Evolutionary conservation across 1,140 invertebrate species (phyloP).

Genomic region (Protaetia brevitarsis): DNA sequence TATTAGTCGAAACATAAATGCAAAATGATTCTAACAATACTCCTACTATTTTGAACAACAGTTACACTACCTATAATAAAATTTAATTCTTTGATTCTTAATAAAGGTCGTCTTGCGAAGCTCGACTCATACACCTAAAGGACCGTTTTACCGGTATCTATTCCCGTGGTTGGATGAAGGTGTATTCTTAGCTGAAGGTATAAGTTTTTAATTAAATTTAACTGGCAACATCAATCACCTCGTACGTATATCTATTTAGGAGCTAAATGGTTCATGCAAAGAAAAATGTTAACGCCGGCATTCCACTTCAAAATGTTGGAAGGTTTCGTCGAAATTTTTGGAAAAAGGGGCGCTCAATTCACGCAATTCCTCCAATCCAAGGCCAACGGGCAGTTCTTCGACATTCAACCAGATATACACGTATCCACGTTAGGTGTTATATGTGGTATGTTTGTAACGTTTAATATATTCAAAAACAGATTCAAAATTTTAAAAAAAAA

Average conservation of each 20-base stretch:
- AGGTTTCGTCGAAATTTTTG: slow-evolving; percentile 67
- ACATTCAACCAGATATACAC: slow-evolving; percentile 57
- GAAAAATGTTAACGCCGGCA: slow-evolving; percentile 79
- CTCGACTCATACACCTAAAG: slow-evolving; percentile 13
- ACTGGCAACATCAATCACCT: not conserved
- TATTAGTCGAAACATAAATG: not conserved
- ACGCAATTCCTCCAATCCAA: slow-evolving; percentile 58
- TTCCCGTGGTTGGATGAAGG: slow-evolving; percentile 22
- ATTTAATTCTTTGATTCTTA: not conserved
- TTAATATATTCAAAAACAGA: slow-evolving; percentile 16
- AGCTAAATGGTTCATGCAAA: slow-evolving; percentile 69
- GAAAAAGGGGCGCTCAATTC: slow-evolving; percentile 33
- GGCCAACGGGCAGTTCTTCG: slow-evolving; percentile 58
- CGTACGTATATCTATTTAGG: slow-evolving; percentile 40
- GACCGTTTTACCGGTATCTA: slow-evolving; percentile 1
- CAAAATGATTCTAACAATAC: no score
- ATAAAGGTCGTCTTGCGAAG: not conserved
- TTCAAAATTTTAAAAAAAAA: not conserved
- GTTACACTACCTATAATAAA: no score
- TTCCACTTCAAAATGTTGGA: slow-evolving; percentile 87
- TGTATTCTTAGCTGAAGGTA: slow-evolving; percentile 21
- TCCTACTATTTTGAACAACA: no score
- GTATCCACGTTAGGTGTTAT: slow-evolving; percentile 69
- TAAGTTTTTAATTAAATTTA: not conserved
- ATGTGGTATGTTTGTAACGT: slow-evolving; percentile 52